Base-by-base conservation (phyloP, 2,888 invertebrate genomes). In the Pterobdella sp. region DNA sequence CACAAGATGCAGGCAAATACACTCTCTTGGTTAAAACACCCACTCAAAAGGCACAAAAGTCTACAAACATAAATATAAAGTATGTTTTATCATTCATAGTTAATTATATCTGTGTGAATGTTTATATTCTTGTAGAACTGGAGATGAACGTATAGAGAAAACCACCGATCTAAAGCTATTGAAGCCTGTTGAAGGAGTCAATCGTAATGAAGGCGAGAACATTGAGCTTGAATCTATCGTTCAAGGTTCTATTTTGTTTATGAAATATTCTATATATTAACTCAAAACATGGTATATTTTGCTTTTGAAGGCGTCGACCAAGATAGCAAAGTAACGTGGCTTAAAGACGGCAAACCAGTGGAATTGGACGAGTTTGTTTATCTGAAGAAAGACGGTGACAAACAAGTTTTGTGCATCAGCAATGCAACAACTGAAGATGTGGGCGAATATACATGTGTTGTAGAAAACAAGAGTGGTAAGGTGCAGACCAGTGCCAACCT, bases 351-450 rank as follows among this genome's bases (percentile, higher is more conserved):
- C 29, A 60, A 67, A 34, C 67, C 42, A 18, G 36, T 73, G 64
- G 75, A 76, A 68, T 74, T 74, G n/a, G 76, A 75, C 29, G 77
- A 77, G 67, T 68, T 73, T 42, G 34, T 79, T 3, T 74, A 71
- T 64, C 31, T 67, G 1, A 72, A 72, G 74, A 75, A 75, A 26
- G 56, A n/a, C 4, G 63, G 60, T 3, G 74, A 75, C 52, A 36
- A 68, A 32, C 34, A 69, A n/a, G 31, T 68, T 3, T 7, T 34
- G n/a, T 68, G 37, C 49, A 37, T 34, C 22, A 36, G 37, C 69
- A 37, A 68, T 42, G n/a, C 42, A 3, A 42, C 49, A 7, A 36
- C 26, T 29, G 37, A 42, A 1, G 68, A 68, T 32, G 37, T 42
- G 34, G 31, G 31, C 0, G 68, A 68, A 36, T 31, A 42, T 10